Evolutionary conservation across 2,113 vertebrate species (phyloP), one percentile per base, ranked within the genome.

Genomic region (Acanthisitta chloris): DNA sequence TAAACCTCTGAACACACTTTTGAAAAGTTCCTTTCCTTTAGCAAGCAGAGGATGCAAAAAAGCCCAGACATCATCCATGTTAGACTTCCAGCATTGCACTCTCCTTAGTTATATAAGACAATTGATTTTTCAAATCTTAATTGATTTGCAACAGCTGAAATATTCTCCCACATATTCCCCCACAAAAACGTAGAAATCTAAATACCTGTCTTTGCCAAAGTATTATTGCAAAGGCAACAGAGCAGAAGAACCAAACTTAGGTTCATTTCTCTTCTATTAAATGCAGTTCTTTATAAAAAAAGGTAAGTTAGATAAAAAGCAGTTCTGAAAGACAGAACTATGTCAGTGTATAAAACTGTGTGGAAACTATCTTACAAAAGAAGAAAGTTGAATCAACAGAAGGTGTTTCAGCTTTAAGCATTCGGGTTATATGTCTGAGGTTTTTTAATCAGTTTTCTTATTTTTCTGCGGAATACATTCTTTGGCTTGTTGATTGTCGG

Each of bases 271-370:
- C 36, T 74, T 90, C 71, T 71, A 59, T 88, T 83, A 80, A 81
- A 78, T 38, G 51, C 57, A 92, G 64, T 67, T 80, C 64, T 52
- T 73, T 67, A 71, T 38, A 86, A 89, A 90, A 92, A 94, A 69
- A n/a, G n/a, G 20, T 78, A 43, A 79, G 64, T 43, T 78, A 40
- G n/a, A 81, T 59, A 90, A 76, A 87, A 80, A 81, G 40, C 25
- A 86, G 80, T 77, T 88, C 88, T 81, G 82, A 79, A 85, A 84
- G 61, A 89, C 77, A 92, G 90, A 96, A 93, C 92, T 71, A n/a
- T 40, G 43, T 62, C 12, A 10, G 46, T 46, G 34, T 90, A 94
- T 42, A 90, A 96, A 95, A 95, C 51, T 57, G 62, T 25, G 29
- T 77, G 62, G 24, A 74, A 90, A 90, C 21, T 69, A 52, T 72